phyloP scores from a whole-genome alignment of 2,113 vertebrate genomes.

The Phalacrocorax carbo region DNA sequence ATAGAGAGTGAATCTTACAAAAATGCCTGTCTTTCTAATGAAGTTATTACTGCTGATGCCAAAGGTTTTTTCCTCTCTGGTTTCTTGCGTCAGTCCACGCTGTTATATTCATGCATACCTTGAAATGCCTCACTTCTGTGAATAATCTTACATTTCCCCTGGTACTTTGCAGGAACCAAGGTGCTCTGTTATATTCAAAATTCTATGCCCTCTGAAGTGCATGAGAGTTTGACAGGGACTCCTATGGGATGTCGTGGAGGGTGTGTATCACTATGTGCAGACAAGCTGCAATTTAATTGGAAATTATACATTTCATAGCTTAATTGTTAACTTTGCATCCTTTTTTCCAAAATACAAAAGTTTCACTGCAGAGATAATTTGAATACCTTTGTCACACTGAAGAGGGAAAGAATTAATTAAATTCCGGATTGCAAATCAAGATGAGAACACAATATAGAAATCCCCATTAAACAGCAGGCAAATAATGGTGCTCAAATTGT shows the following conservation, averaged over 20 bases:
- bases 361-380: not conserved
- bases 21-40: not conserved
- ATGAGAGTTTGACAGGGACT: not conserved
- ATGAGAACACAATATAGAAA: slow-evolving; percentile 34
- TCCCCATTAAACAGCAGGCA: not conserved
- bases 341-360: not conserved
- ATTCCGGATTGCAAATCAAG: not conserved
- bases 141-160: not conserved
- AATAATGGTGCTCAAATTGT: not conserved
- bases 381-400: not conserved
- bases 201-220: not conserved
- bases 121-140: not conserved
- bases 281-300: not conserved
- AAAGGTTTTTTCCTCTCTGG: not conserved
- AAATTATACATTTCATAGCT: not conserved
- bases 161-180: not conserved
- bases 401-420: slow-evolving; percentile 25
- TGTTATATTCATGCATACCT: not conserved
- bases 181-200: not conserved
- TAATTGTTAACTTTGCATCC: not conserved
- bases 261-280: not conserved
- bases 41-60: not conserved
- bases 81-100: not conserved
- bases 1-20: not conserved
- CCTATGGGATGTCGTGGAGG: not conserved